phyloP scores from a whole-genome alignment of 2,888 invertebrate genomes.

The Cantharis rufa region DNA sequence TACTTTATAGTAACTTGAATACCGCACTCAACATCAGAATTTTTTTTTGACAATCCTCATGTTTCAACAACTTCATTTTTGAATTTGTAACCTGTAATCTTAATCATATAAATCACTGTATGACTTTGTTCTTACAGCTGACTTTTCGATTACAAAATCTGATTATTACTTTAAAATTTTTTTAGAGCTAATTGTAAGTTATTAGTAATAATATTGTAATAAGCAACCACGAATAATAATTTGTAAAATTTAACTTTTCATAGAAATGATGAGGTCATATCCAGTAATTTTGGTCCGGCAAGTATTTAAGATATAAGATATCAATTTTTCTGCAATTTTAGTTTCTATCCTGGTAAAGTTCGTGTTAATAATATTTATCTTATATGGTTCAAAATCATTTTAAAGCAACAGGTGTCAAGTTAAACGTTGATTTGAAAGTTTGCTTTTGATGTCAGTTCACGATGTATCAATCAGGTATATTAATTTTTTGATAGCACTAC shows the following conservation, averaged over 20 bases:
- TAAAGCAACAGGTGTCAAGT: not conserved
- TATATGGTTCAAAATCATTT: not conserved
- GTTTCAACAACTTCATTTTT: too few relatives aligned
- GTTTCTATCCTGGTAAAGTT: not conserved
- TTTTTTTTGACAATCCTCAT: too few relatives aligned
- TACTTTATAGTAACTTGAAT: not conserved
- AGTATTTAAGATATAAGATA: not conserved
- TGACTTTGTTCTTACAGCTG: too few relatives aligned
- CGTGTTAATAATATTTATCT: not conserved
- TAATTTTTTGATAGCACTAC: not conserved
- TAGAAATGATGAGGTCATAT: too few relatives aligned
- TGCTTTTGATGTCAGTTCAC: not conserved
- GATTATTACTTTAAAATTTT: too few relatives aligned
- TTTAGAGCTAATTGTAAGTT: too few relatives aligned
- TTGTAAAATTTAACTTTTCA: too few relatives aligned
- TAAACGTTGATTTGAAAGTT: not conserved
- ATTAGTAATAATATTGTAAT: too few relatives aligned
- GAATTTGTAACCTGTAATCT: too few relatives aligned
- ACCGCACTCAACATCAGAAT: not conserved
- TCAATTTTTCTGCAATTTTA: not conserved
- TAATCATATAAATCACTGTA: too few relatives aligned
- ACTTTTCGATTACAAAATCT: too few relatives aligned
- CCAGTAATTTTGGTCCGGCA: not conserved
- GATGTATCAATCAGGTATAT: not conserved
- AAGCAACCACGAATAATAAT: too few relatives aligned